These are phyloP conservation scores for Acrocephalus arundinaceus DNA, from an alignment of 2,113 vertebrate species.

Conservation along the genomic window DNA sequence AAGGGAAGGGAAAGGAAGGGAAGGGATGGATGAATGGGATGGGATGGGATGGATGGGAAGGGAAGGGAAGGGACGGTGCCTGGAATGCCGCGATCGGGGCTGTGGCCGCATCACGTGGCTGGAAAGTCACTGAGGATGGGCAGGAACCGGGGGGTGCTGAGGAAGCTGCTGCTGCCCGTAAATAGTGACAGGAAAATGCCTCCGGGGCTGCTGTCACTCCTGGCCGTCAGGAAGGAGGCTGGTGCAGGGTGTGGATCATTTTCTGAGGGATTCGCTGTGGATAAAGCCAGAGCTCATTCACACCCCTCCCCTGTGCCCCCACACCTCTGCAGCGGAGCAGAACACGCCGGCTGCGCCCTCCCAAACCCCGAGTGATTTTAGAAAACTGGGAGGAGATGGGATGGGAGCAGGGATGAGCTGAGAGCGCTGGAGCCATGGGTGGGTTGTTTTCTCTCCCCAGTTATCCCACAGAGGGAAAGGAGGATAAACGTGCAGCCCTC, in stretches of 20 bases:
- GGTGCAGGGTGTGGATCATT: not conserved
- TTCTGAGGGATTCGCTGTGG: not conserved
- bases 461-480: not conserved
- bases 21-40: too few species aligned
- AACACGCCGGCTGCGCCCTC: rapidly evolving
- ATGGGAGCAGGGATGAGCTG: not conserved
- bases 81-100: not conserved
- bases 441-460: not conserved
- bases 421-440: not conserved
- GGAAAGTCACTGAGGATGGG: not conserved
- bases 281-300: not conserved
- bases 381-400: rapidly evolving
- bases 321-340: rapidly evolving
- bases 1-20: too few species aligned
- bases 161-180: not conserved
- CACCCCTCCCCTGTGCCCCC: rapidly evolving
- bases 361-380: rapidly evolving
- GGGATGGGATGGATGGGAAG: not conserved
- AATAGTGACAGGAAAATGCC: not conserved
- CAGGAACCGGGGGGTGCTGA: not conserved
- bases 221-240: not conserved
- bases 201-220: not conserved
- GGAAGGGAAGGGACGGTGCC: rapidly evolving
- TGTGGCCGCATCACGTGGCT: rapidly evolving
- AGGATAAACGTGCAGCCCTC: rapidly evolving